Base-by-base conservation (phyloP, 2,888 invertebrate genomes). In the Lithophane semibrunnea region DNA sequence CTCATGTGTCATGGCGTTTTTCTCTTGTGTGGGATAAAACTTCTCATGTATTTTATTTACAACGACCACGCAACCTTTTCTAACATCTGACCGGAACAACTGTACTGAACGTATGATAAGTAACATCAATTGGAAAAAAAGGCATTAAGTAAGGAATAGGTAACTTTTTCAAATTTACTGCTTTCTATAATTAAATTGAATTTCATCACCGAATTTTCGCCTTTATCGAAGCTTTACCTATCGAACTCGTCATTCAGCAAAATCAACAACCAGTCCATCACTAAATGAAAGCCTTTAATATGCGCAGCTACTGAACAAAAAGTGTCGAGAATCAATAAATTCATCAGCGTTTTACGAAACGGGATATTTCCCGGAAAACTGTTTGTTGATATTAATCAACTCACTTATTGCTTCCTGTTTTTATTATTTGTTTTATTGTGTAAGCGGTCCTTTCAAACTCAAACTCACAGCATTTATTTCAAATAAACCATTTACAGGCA, bases 361-460 rank as follows among this genome's bases (percentile, higher is more conserved):
- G 52, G 13, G 21, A 75, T 72, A 58, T 85, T 70, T 65, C 13
- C 52, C 37, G 47, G 61, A 54, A 64, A 85, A 69, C 52, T 80
- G 56, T 76, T 61, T 21, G 63, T 42, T 65, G 68, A 65, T 72
- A 61, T 82, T 65, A 73, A 72, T 73, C 37, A 65, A 72, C 73
- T 84, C 72, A 68, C 47, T 42, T 42, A 68, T 18, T 68, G 63
- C 44, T 72, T 66, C 56, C 72, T 56, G 72, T 60, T 76, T 68
- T 69, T 54, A 75, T 69, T 54, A 75, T 66, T 84, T 58, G 24
- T 72, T 82, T 73, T n/a, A 21, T 29, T 77, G 54, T 63, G 12
- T 29, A 61, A 61, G 2, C 42, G 5, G 9, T 42, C 21, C n/a
- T 79, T 37, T 37, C 5, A 37, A 37, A 37, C 37, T 37, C 37